Base-by-base conservation (phyloP, 1,140 invertebrate genomes). In the Lycorma delicatula region DNA sequence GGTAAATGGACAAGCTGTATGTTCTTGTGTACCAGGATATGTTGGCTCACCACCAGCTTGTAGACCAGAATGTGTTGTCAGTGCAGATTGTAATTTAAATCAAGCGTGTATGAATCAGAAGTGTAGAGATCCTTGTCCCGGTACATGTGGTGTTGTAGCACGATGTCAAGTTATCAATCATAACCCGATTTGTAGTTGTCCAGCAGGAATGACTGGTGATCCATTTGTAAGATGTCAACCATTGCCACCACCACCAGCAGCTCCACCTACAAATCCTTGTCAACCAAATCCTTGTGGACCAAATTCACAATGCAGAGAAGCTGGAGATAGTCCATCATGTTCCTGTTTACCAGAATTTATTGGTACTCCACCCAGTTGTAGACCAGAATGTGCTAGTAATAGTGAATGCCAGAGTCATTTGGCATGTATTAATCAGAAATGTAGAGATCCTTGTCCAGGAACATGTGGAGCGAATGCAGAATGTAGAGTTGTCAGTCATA, bases 81-180 rank as follows among this genome's bases (percentile, higher is more conserved):
- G 83, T 68, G 81, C 84, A 12, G 86, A 90, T 71, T 85, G 86
- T 73, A 72, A 79, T 48, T 69, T 74, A 22, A 79, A 79, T 58
- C 78, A 82, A 66, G 84, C 85, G 1, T 90, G 87, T 68, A 76
- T 85, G 16, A 85, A 87, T 70, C 79, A 87, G 65, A 86, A 86
- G 74, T 91, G 89, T 66, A 74, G 78, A 31, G 81, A 91, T 67
- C 87, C 87, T 11, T 91, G 89, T 61, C 77, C 79, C 6, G 85
- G 85, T 51, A 79, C 81, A 9, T 93, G 89, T 70, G 89, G 89
- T 13, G 70, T 80, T 5, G 79, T 81, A 64, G 81, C 86, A 1
- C 77, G 81, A 53, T 90, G 87, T 66, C 74, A 79, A 63, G 81
- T 85, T 2, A 71, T 79, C 3, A 81, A 81, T 63, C 80, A 82